phyloP scores from a whole-genome alignment of 2,113 vertebrate genomes.

The Bucco capensis region DNA sequence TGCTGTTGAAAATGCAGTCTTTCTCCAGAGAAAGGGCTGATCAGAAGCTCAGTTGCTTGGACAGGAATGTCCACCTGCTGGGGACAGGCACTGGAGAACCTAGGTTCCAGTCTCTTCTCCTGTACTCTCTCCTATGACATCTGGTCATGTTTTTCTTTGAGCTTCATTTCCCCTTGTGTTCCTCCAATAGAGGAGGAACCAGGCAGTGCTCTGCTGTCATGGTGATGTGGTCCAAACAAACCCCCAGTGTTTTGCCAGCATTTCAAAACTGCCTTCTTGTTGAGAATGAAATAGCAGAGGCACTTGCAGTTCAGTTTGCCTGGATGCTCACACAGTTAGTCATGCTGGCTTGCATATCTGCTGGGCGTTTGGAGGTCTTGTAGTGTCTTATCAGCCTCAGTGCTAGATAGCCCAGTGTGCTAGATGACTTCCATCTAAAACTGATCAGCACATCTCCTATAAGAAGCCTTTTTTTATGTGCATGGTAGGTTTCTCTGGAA shows the following conservation, averaged over 20 bases:
- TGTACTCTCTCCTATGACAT: background rate
- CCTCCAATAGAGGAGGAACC: background rate
- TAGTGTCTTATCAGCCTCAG: background rate
- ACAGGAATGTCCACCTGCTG: background rate
- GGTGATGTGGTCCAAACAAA: slow-evolving; percentile 52
- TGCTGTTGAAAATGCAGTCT: background rate
- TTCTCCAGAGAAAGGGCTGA: background rate
- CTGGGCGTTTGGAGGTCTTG: background rate
- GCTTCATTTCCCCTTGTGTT: background rate
- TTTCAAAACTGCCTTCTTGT: slow-evolving; percentile 45
- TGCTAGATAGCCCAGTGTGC: background rate
- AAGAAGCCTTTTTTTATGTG: background rate
- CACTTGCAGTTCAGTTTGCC: slow-evolving; percentile 6
- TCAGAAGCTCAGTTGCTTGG: background rate
- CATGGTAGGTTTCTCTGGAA: background rate
- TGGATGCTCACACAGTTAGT: background rate
- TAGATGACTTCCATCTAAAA: background rate
- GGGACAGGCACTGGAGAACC: fast-evolving
- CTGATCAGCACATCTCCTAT: background rate
- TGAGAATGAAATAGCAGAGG: background rate
- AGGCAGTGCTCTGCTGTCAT: slow-evolving; percentile 50
- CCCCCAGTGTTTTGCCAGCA: background rate
- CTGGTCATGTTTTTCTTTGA: background rate
- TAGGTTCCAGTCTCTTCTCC: background rate
- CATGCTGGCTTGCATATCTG: background rate